Evolutionary conservation across 1,140 invertebrate species (phyloP).

Genomic region (Brachionus calyciflorus): DNA sequence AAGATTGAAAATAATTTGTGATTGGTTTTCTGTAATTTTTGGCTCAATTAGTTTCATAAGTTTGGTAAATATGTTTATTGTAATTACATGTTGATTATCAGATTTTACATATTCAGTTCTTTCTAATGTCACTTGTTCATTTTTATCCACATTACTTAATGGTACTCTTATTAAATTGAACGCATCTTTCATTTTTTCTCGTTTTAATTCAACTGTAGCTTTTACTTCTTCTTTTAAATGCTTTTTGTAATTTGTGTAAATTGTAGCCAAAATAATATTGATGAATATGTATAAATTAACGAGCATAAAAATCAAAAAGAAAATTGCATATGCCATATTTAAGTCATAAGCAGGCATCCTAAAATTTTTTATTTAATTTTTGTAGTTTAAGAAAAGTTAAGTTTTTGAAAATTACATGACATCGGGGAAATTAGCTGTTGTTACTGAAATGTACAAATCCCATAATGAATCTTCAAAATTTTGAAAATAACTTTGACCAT

Average conservation of each 20-base stretch:
- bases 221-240: constrained; percentile 64
- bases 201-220: constrained; percentile 58
- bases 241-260: constrained; percentile 64
- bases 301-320: constrained; percentile 63
- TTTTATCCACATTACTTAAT: constrained; percentile 48
- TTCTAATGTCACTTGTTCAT: neutral
- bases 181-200: constrained; percentile 58
- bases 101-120: constrained; percentile 3
- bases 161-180: constrained; percentile 57
- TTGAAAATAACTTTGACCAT: constrained; percentile 61
- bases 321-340: constrained; percentile 61
- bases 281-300: constrained; percentile 64
- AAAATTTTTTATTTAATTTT: neutral
- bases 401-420: constrained; percentile 65
- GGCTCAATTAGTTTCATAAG: constrained; percentile 57
- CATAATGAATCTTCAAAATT: constrained; percentile 62
- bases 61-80: constrained; percentile 54
- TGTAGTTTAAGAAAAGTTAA: neutral
- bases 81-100: constrained; percentile 52
- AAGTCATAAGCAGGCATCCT: constrained; percentile 65
- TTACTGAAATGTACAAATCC: constrained; percentile 64
- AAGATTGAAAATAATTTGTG: constrained; percentile 60
- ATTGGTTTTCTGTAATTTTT: constrained; percentile 55
- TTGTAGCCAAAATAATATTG: constrained; percentile 64
- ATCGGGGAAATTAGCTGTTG: constrained; percentile 65